Conservation (phyloP, 2,888 invertebrate species). For the Archips crataeganus region DNA sequence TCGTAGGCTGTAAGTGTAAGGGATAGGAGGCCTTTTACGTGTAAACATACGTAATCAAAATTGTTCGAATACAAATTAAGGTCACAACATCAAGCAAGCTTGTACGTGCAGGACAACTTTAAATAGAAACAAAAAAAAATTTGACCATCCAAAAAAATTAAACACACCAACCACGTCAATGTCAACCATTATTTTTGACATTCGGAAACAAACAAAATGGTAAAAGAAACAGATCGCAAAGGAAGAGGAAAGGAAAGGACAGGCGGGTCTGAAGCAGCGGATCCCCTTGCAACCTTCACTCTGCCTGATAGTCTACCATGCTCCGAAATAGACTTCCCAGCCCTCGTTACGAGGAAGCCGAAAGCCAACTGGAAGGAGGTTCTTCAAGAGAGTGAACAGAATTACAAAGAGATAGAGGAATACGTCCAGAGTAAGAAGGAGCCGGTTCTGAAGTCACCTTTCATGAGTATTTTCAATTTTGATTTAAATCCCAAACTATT, state of each 20-base stretch:
- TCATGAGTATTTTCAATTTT: constrained; percentile 60
- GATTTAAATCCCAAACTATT: background rate
- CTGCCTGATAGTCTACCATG: constrained; percentile 74
- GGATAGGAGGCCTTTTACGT: no score
- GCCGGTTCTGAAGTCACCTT: constrained; percentile 59
- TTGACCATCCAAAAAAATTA: background rate
- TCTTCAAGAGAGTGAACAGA: constrained; percentile 62
- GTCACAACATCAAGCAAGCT: no score
- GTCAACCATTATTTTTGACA: background rate
- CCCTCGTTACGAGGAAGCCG: constrained; percentile 54
- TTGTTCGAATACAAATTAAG: no score
- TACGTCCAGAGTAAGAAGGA: constrained; percentile 60
- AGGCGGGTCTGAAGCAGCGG: constrained; percentile 53
- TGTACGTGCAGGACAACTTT: no score
- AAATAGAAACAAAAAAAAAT: background rate
- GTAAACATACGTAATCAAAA: no score
- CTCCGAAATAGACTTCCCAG: constrained; percentile 74
- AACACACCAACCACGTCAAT: background rate
- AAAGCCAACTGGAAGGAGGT: constrained; percentile 71
- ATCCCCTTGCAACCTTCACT: constrained; percentile 62
- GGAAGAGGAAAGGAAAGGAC: constrained; percentile 62
- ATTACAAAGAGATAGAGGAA: constrained; percentile 60
- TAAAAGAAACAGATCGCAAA: constrained; percentile 67
- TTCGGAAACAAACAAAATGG: constrained; percentile 55
- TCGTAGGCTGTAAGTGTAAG: no score